phyloP scores from a whole-genome alignment of 2,113 vertebrate genomes.

The Melanostigma gelatinosum region DNA sequence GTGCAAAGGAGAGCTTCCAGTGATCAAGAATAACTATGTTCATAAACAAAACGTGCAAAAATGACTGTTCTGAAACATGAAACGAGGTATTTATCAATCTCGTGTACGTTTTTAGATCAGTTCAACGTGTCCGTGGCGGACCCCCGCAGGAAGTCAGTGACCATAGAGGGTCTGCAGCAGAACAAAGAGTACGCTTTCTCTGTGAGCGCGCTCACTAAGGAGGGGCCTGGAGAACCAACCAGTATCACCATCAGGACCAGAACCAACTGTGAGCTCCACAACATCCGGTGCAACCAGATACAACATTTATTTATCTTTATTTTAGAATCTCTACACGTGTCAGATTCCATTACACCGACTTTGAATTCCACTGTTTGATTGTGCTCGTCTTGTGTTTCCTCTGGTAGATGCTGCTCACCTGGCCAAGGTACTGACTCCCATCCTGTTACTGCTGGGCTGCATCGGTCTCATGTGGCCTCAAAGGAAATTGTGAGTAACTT shows the following conservation, averaged over 20 bases:
- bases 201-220: constrained; percentile 63
- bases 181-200: constrained; percentile 51
- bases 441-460: constrained; percentile 64
- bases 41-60: background rate
- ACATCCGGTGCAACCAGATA: background rate
- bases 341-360: background rate
- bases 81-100: background rate
- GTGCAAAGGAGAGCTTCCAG: background rate
- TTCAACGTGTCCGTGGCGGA: constrained; percentile 44
- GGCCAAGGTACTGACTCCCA: constrained; percentile 50
- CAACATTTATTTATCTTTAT: accelerated
- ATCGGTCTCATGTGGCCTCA: constrained; percentile 56
- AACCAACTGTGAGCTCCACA: constrained; percentile 56
- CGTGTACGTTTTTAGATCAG: constrained; percentile 33
- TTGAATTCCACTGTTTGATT: background rate
- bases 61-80: background rate
- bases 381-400: constrained; percentile 1
- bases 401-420: constrained; percentile 47
- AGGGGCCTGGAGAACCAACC: constrained; percentile 53
- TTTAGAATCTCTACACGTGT: background rate
- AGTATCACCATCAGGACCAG: constrained; percentile 55
- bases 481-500: constrained; percentile 59
- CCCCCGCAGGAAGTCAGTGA: constrained; percentile 60
- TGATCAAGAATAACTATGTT: too few relatives aligned
- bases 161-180: constrained; percentile 50